These are phyloP conservation scores for Diacarnus erythraeanus DNA, from an alignment of 37 sponge, comb jelly and placozoan species.

Conservation along the genomic window DNA sequence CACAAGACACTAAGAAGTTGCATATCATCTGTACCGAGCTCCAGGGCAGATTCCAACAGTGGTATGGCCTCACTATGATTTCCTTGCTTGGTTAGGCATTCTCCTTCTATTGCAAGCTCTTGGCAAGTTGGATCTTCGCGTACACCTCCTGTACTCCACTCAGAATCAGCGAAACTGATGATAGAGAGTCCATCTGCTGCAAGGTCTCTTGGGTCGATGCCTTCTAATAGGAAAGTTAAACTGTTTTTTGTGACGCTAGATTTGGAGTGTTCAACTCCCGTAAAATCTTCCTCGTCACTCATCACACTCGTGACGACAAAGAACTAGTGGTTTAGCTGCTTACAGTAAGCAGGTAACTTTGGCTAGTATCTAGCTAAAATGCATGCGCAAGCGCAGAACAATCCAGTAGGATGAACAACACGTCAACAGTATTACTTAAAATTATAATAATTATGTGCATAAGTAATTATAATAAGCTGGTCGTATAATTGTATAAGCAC, in stretches of 20 bases:
- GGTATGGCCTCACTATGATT: constrained; percentile 76
- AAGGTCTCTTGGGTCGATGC: constrained; percentile 58
- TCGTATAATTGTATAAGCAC: too few relatives aligned
- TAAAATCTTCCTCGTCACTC: constrained; percentile 52
- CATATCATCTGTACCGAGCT: constrained; percentile 67
- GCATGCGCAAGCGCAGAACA: too few relatives aligned
- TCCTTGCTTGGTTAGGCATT: constrained; percentile 70
- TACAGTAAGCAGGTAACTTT: neutral
- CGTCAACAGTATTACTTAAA: too few relatives aligned
- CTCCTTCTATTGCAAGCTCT: constrained; percentile 83
- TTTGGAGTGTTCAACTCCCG: constrained; percentile 41
- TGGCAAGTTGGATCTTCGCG: constrained; percentile 69
- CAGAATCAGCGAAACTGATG: constrained; percentile 20
- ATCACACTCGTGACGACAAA: too few relatives aligned
- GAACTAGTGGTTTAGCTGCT: too few relatives aligned
- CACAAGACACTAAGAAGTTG: constrained; percentile 82
- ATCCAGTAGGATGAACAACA: too few relatives aligned
- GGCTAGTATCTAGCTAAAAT: neutral
- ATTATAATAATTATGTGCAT: too few relatives aligned
- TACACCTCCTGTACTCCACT: constrained; percentile 33
- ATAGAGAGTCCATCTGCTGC: constrained; percentile 49
- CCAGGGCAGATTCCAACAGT: constrained; percentile 75
- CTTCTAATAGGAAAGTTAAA: constrained; percentile 57
- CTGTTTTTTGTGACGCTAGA: constrained; percentile 54
- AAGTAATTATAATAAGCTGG: too few relatives aligned